These are phyloP conservation scores for Watsonalla binaria DNA, from an alignment of 2,888 invertebrate species.

Conservation along the genomic window DNA sequence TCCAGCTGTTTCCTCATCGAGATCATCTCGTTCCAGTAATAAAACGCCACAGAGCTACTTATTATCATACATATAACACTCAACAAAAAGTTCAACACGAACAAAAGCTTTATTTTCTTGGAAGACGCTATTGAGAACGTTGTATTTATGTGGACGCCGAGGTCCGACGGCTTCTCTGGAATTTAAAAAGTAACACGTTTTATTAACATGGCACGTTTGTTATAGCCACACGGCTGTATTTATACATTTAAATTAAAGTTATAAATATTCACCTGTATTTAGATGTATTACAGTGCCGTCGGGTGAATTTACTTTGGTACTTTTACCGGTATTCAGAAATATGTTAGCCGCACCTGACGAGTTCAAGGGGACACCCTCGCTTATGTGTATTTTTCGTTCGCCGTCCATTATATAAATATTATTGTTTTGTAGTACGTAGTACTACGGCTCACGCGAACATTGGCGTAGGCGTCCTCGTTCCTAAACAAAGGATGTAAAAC, in stretches of 20 bases:
- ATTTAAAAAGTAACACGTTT: slow-evolving; percentile 31
- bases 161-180: slow-evolving; percentile 64
- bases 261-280: slow-evolving; percentile 58
- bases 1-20: slow-evolving; percentile 62
- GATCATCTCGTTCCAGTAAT: slow-evolving; percentile 67
- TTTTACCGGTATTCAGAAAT: slow-evolving; percentile 66
- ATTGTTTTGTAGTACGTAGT: slow-evolving; percentile 38
- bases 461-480: slow-evolving; percentile 58
- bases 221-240: slow-evolving; percentile 1
- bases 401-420: slow-evolving; percentile 57
- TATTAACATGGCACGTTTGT: slow-evolving; percentile 17
- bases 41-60: slow-evolving; percentile 61
- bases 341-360: slow-evolving; percentile 65
- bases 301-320: slow-evolving; percentile 50
- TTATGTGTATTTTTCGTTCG: slow-evolving; percentile 60
- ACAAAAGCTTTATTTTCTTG: slow-evolving; percentile 70
- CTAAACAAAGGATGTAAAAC: slow-evolving; percentile 71
- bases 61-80: slow-evolving; percentile 61
- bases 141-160: slow-evolving; percentile 70
- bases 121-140: slow-evolving; percentile 72
- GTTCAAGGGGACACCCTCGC: slow-evolving; percentile 66
- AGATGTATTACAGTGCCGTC: slow-evolving; percentile 70
- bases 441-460: slow-evolving; percentile 46
- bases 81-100: slow-evolving; percentile 64
- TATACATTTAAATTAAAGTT: neutral